A percentile compares a stretch with the other conserved stretches of the same genome.
phyloP scores from a whole-genome alignment of 2,888 invertebrate species.

The Calliopum simillimum region DNA sequence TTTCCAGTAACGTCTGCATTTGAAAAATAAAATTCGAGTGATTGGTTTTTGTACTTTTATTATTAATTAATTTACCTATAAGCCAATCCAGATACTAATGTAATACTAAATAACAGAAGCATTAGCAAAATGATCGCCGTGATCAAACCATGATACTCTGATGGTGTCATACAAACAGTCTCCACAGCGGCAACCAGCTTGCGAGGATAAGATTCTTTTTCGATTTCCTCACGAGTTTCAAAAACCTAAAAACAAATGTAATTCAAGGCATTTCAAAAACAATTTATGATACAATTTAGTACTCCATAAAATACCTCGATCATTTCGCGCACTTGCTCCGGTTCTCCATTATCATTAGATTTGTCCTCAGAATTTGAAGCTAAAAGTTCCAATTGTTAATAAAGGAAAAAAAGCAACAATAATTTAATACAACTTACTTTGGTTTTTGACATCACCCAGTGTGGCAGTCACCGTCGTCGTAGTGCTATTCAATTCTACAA shows the following conservation, averaged over 20 bases:
- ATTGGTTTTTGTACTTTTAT: background rate
- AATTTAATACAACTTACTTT: slow-evolving; percentile 43
- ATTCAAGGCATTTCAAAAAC: background rate
- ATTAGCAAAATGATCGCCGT: slow-evolving; percentile 82
- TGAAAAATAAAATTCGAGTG: background rate
- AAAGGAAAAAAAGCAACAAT: background rate
- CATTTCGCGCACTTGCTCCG: slow-evolving; percentile 89
- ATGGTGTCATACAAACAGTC: slow-evolving; percentile 82
- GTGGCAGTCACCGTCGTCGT: slow-evolving; percentile 57
- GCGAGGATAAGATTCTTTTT: slow-evolving; percentile 74
- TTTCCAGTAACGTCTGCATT: slow-evolving; percentile 78
- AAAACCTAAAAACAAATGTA: slow-evolving; percentile 73
- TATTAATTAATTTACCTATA: slow-evolving; percentile 74
- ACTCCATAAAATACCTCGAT: slow-evolving; percentile 75
- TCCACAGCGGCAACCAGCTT: slow-evolving; percentile 75
- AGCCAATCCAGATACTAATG: slow-evolving; percentile 79
- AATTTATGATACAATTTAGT: slow-evolving; percentile 6
- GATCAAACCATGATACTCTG: slow-evolving; percentile 88
- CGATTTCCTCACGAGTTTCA: slow-evolving; percentile 80
- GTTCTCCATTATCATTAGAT: slow-evolving; percentile 63
- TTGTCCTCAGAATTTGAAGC: slow-evolving; percentile 44
- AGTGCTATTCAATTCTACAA: slow-evolving; percentile 51
- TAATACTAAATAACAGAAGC: slow-evolving; percentile 78
- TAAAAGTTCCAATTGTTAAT: background rate
- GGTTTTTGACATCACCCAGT: slow-evolving; percentile 52